Evolutionary conservation across 2,113 vertebrate genomes (phyloP).

Genomic region (Ailurus styani): DNA sequence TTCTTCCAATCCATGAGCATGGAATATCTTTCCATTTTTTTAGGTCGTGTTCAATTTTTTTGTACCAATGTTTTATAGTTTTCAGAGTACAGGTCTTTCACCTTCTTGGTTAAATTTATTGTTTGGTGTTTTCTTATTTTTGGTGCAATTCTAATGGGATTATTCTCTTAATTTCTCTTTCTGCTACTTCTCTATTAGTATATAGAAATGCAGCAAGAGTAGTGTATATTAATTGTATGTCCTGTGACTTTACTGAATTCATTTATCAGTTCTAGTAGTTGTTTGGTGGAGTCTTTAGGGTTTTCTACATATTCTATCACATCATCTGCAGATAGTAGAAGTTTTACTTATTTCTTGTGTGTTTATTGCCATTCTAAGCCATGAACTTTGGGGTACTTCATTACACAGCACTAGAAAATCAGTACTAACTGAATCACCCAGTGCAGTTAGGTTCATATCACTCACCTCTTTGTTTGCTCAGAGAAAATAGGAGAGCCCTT

Average conservation of each 20-base stretch:
- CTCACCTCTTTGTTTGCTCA: not conserved
- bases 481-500: not conserved
- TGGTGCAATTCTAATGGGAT: not conserved
- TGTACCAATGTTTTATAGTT: not conserved
- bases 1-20: not conserved
- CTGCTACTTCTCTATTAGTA: not conserved
- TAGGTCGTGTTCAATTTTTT: not conserved
- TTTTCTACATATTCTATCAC: not conserved
- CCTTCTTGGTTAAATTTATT: not conserved
- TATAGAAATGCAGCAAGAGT: not conserved
- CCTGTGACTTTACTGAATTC: not conserved
- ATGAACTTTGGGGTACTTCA: not conserved
- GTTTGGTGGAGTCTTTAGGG: not conserved
- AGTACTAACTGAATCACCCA: not conserved
- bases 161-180: not conserved
- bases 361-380: not conserved
- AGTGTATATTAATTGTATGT: not conserved
- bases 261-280: not conserved
- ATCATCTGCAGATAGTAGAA: not conserved
- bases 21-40: not conserved
- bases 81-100: not conserved
- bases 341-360: not conserved
- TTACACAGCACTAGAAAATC: not conserved
- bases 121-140: not conserved
- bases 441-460: not conserved